Base-by-base conservation (phyloP, 1,140 invertebrate genomes). In the Euschistus heros region DNA sequence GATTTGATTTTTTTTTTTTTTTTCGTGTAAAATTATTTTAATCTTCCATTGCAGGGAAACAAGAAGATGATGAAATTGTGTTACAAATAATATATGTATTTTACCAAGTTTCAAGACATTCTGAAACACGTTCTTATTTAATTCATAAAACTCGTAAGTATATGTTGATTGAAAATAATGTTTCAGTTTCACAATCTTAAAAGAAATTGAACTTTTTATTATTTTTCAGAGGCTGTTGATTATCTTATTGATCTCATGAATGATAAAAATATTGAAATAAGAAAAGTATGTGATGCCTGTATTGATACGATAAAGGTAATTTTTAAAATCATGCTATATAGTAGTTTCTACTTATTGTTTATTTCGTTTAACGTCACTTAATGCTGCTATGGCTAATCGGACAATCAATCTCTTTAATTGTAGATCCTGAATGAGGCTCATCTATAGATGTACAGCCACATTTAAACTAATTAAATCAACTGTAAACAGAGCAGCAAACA, bases 161-260 rank as follows among this genome's bases (percentile, higher is more conserved):
- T 37, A 59, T 2, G 4, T 27, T n/a, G 1, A 24, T 27, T 33
- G 26, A n/a, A 27, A 59, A 65, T 65, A 68, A 64, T 63, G 59
- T 67, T 59, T 68, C 52, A 26, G 55, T 62, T 64, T 24, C 18
- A 61, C n/a, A 67, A 52, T 46, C 14, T 57, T 26, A 24, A 52
- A 50, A 18, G 47, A 50, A 27, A 37, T 57, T 69, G 20, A 24
- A 47, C 63, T 42, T 55, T 65, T 47, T 46, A 69, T 33, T 61
- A 46, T 60, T 62, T 63, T 68, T 63, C 62, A 70, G 72, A 73
- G 64, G 71, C 69, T 37, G 69, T 93, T 27, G 92, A 92, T 2
- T 98, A 97, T 77, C 80, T 98, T n/a, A 92, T 98, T 64, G 95
- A 98, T 78, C 80, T 99, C 63, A 92, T 98, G 87, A 92, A 97